Evolutionary conservation across 2,888 invertebrate genomes (phyloP), one percentile per base, ranked within the genome.

Genomic region (Eristalinus aeneus): DNA sequence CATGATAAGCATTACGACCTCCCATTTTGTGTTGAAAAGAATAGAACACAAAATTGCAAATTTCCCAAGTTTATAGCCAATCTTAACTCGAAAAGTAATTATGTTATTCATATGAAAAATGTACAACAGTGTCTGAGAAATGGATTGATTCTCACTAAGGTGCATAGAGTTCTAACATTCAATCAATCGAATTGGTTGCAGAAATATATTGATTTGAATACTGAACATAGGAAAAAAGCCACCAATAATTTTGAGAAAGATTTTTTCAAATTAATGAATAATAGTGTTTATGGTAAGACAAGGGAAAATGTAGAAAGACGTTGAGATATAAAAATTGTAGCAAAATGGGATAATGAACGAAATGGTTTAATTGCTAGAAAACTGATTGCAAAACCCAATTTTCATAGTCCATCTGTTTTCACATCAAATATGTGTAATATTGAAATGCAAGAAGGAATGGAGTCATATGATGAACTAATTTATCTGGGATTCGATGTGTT

Each of bases 401-500:
- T 91, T 80, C 88, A 91, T 63, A 89, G 87, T 69, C 36, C 79
- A 9, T 77, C 79, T 1, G 90, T 91, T 0, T 36, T 36, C 11
- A 36, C 36, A 11, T 11, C 36, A 36, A 2, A 36, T 11, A 36
- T 36, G 36, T 89, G 90, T 0, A 90, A 90, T 2, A 88, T 93
- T 27, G 89, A 92, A 74, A 77, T 91, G 79, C 88, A 88, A 89
- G 89, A 84, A 34, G 83, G 0, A 79, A 87, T 39, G 81, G 20
- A 91, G 8, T 34, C 67, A 23, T 90, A 90, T 54, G 89, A 91
- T 88, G 91, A 91, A 89, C 92, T 92, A 1, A 90, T 93, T 31
- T 92, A 92, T 79, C 86, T 90, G 1, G 92, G 92, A 12, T 90
- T 92, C 77, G 46, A 85, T 11, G 90, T 93, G 71, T 87, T 93